Evolutionary conservation across 1,140 invertebrate genomes (phyloP).

Genomic region (Drosophila repletoides): DNA sequence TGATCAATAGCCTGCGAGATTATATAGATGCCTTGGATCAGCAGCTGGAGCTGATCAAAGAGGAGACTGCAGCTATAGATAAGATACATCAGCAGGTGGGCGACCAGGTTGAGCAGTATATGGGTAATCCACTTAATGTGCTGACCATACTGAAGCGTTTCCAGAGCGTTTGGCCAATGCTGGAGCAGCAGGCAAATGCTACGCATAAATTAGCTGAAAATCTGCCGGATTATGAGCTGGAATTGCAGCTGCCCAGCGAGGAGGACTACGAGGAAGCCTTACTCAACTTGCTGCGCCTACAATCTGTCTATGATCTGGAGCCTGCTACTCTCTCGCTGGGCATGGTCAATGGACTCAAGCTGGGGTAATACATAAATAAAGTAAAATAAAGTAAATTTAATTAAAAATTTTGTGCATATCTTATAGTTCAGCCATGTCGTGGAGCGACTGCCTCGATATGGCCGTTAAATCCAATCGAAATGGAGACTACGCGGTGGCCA

Average conservation of each 20-base stretch:
- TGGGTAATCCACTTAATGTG: slow-evolving; percentile 97
- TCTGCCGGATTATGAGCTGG: not conserved
- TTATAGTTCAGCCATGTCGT: slow-evolving; percentile 64
- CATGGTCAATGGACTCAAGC: slow-evolving; percentile 65
- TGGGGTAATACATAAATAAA: slow-evolving; percentile 54
- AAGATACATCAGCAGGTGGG: slow-evolving; percentile 89
- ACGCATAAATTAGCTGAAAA: slow-evolving; percentile 6
- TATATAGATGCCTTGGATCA: slow-evolving; percentile 49
- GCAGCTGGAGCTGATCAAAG: slow-evolving; percentile 36
- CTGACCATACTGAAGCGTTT: slow-evolving; percentile 97
- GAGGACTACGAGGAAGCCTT: slow-evolving; percentile 66
- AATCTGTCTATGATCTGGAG: slow-evolving; percentile 64
- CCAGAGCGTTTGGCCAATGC: slow-evolving; percentile 91
- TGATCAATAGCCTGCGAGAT: slow-evolving; percentile 51
- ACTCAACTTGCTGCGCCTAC: slow-evolving; percentile 58
- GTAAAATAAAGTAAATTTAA: not conserved
- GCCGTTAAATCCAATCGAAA: slow-evolving; percentile 50
- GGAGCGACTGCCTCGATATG: slow-evolving; percentile 78
- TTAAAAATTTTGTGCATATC: slow-evolving; percentile 20
- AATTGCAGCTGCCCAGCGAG: slow-evolving; percentile 50
- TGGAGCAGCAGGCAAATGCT: slow-evolving; percentile 48
- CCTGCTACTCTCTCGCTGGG: slow-evolving; percentile 57
- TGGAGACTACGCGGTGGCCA: slow-evolving; percentile 60
- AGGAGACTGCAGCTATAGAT: slow-evolving; percentile 83
- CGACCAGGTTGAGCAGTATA: slow-evolving; percentile 89